Conservation (phyloP, 64 coral and sea anemone species). For the Actinia tenebrosa region DNA sequence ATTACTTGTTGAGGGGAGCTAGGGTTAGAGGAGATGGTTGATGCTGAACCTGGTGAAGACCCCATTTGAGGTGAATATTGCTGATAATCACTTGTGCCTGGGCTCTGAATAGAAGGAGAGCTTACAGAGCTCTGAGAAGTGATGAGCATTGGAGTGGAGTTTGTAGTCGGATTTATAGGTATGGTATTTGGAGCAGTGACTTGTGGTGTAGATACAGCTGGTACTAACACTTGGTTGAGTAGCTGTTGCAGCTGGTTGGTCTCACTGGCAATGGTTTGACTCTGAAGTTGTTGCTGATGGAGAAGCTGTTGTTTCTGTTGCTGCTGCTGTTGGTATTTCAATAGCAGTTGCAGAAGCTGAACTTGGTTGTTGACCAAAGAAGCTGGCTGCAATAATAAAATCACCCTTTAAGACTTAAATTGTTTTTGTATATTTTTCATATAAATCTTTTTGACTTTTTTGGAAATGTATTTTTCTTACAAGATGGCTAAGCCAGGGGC, state of each 20-base stretch:
- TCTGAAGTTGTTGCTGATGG: conserved; percentile 48
- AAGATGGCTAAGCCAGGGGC: too few species aligned
- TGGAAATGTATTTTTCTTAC: too few species aligned
- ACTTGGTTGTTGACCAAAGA: conserved; percentile 5
- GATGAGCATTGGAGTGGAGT: not conserved
- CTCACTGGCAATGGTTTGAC: conserved; percentile 42
- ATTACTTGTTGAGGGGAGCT: conserved; percentile 57
- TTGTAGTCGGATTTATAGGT: not conserved
- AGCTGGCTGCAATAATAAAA: conserved; percentile 9
- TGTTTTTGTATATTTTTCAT: not conserved
- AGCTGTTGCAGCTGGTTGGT: conserved; percentile 46
- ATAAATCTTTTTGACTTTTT: too few species aligned
- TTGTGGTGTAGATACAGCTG: not conserved
- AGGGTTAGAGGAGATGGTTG: conserved; percentile 58
- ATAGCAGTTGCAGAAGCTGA: conserved; percentile 13
- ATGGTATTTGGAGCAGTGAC: not conserved
- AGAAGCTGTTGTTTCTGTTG: conserved; percentile 41
- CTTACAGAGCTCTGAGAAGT: not conserved
- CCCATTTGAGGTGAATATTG: conserved; percentile 50
- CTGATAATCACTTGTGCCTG: not conserved
- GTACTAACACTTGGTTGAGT: conserved; percentile 13
- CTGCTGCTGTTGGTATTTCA: conserved; percentile 43
- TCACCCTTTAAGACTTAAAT: not conserved
- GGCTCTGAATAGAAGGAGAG: not conserved
- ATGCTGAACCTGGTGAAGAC: conserved; percentile 35